phyloP scores from a whole-genome alignment of 2,113 vertebrate genomes.

The Hemibagrus wyckioides region DNA sequence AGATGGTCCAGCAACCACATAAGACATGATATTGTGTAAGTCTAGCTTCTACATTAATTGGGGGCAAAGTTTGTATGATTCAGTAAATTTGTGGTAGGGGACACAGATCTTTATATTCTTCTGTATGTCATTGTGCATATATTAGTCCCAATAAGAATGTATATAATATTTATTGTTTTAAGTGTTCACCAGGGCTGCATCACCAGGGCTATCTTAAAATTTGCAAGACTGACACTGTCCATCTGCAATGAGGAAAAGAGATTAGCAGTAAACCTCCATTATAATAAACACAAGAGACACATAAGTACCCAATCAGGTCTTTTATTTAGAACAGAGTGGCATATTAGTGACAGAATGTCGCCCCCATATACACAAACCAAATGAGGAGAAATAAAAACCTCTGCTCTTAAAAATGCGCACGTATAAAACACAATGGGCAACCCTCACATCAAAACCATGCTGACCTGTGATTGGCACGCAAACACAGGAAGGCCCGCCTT shows the following conservation, averaged over 20 bases:
- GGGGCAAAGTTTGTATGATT: background rate
- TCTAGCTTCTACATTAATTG: background rate
- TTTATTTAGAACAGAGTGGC: slow-evolving; percentile 84
- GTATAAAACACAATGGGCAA: slow-evolving; percentile 82
- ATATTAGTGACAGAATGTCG: slow-evolving; percentile 81
- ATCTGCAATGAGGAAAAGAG: background rate
- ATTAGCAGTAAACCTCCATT: background rate
- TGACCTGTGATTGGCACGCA: slow-evolving; percentile 59
- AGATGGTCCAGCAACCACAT: background rate
- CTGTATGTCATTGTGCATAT: background rate
- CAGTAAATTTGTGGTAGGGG: background rate
- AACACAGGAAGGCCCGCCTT: slow-evolving; percentile 62
- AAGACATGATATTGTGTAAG: background rate
- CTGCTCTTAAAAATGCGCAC: slow-evolving; percentile 81
- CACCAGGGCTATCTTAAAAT: background rate
- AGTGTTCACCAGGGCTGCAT: too few species aligned
- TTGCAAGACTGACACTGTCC: too few species aligned
- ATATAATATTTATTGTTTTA: background rate
- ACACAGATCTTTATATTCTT: background rate
- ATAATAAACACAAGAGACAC: slow-evolving; percentile 40
- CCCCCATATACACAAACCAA: slow-evolving; percentile 74
- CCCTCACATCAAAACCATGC: slow-evolving; percentile 60
- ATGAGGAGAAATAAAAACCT: slow-evolving; percentile 73
- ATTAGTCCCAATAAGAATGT: background rate
- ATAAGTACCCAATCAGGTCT: slow-evolving; percentile 73